Conservation (phyloP, 2,113 vertebrate genomes). For the Gracilinanus agilis region DNA sequence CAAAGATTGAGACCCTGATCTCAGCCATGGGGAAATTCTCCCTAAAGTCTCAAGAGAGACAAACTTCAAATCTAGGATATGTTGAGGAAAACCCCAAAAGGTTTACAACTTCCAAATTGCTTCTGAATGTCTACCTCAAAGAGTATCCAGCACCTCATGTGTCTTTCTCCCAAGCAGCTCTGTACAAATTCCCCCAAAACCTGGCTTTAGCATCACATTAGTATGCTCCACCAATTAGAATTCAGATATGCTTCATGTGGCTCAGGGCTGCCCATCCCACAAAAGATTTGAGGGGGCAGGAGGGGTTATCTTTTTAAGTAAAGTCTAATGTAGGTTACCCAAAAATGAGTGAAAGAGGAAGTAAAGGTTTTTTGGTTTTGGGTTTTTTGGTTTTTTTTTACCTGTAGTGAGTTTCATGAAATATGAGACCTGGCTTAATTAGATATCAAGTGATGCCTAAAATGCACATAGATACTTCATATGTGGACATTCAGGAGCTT, state of each 20-base stretch:
- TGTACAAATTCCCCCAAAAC: neutral
- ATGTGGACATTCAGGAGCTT: neutral
- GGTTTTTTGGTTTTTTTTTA: neutral
- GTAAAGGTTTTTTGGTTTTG: conserved; percentile 38
- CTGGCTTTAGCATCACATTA: neutral
- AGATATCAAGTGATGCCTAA: conserved; percentile 37
- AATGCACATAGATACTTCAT: conserved; percentile 29
- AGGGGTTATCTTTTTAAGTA: neutral
- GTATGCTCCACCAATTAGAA: neutral
- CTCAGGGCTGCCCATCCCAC: neutral
- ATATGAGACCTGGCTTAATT: neutral
- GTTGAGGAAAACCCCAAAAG: neutral
- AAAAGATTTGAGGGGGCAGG: neutral
- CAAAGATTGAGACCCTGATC: neutral
- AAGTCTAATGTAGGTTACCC: neutral
- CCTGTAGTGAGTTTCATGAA: conserved; percentile 15
- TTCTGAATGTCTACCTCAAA: neutral
- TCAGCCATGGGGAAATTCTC: neutral
- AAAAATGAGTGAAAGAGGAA: neutral
- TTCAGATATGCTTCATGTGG: neutral
- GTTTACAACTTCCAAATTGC: neutral
- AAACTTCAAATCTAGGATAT: neutral
- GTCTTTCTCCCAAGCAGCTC: neutral
- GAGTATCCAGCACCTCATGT: neutral
- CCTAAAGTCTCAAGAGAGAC: neutral